phyloP scores from a whole-genome alignment of 1,140 invertebrate genomes.

The Drosophila sp. region DNA sequence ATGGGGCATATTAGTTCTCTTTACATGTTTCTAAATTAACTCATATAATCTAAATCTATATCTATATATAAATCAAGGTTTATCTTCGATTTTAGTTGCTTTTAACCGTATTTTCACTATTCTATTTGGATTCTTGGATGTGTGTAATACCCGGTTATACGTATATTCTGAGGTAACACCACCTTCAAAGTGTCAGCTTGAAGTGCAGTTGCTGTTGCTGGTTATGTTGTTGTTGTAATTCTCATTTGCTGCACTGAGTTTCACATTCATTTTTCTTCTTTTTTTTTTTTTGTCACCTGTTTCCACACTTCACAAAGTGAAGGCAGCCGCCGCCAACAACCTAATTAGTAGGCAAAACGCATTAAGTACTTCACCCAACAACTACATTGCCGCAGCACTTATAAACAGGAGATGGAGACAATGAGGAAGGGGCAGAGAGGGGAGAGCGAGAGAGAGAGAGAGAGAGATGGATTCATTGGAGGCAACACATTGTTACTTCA shows the following conservation, averaged over 20 bases:
- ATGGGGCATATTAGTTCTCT: constrained; percentile 29
- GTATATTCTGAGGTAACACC: constrained; percentile 10
- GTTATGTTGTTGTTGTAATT: constrained; percentile 37
- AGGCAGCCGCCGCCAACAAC: constrained; percentile 70
- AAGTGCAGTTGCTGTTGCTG: constrained; percentile 61
- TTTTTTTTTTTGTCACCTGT: constrained; percentile 60
- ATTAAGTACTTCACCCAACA: constrained; percentile 71
- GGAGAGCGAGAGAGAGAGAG: background rate
- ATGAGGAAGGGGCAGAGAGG: constrained; percentile 2
- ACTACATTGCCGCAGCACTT: constrained; percentile 63
- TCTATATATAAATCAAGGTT: too few relatives aligned
- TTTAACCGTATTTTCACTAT: background rate
- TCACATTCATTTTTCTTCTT: constrained; percentile 25
- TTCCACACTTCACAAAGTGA: constrained; percentile 63
- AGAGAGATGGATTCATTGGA: background rate
- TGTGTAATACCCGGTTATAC: background rate
- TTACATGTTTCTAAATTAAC: too few relatives aligned
- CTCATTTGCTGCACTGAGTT: constrained; percentile 56
- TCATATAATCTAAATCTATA: too few relatives aligned
- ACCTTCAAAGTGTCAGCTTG: constrained; percentile 61
- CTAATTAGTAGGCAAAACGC: constrained; percentile 81
- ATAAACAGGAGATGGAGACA: constrained; percentile 7
- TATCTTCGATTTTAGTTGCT: background rate
- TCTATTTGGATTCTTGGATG: background rate
- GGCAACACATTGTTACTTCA: constrained; percentile 53